phyloP scores from a whole-genome alignment of 2,797 vertebrate genomes.

The Muraenolepis orangiensis region DNA sequence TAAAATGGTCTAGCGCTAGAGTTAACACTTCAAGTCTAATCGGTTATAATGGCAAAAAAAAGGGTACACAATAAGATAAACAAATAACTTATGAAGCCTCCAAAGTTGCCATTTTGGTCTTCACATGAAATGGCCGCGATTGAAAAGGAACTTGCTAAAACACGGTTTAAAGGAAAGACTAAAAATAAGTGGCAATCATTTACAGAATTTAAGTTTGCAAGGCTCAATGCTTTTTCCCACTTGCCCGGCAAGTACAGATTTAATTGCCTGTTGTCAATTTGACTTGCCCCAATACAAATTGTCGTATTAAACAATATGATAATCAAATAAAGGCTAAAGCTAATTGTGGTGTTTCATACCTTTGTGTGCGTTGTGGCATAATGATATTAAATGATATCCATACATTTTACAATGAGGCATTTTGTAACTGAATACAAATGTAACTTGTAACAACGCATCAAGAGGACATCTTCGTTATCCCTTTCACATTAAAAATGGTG shows the following conservation, averaged over 20 bases:
- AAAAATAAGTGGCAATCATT: not conserved
- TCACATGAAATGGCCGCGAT: not conserved
- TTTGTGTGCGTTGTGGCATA: too few species aligned
- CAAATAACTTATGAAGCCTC: too few species aligned
- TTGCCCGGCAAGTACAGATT: too few species aligned
- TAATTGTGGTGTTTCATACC: too few species aligned
- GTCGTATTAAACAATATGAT: too few species aligned
- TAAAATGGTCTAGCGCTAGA: not conserved
- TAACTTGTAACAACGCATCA: not conserved
- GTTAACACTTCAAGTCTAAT: not conserved
- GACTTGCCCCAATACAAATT: too few species aligned
- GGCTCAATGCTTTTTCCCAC: too few species aligned
- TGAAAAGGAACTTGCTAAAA: not conserved
- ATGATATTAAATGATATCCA: not conserved
- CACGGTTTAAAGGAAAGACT: not conserved
- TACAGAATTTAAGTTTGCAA: not conserved
- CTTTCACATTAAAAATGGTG: not conserved
- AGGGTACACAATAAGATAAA: not conserved
- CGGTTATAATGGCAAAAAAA: not conserved
- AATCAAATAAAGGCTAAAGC: too few species aligned
- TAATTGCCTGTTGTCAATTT: too few species aligned
- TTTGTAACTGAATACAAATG: not conserved
- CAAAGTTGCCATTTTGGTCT: too few species aligned
- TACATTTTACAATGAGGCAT: not conserved
- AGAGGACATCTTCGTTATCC: not conserved